Percentiles rank a stretch among this genome's conserved stretches.
phyloP scores from a whole-genome alignment of 92 coral and sea anemone species.

The Ricordea florida region DNA sequence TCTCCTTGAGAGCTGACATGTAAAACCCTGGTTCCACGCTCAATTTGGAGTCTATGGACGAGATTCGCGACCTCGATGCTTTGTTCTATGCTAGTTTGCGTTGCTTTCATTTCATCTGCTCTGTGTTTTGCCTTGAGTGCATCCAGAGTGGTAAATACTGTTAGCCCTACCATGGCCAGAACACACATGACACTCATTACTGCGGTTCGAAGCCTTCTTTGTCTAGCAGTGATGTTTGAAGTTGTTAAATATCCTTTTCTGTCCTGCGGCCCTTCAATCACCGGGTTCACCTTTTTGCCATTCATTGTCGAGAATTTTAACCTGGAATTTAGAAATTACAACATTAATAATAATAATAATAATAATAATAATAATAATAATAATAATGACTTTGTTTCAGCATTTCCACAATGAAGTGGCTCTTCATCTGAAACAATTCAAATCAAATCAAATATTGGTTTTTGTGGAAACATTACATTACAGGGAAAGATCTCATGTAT shows the following conservation, averaged over 20 bases:
- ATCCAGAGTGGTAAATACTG: neutral
- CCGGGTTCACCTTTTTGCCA: too few relatives aligned
- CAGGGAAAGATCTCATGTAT: too few relatives aligned
- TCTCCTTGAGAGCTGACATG: slow-evolving; percentile 51
- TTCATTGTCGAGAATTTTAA: too few relatives aligned
- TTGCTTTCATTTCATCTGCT: neutral
- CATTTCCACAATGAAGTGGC: too few relatives aligned
- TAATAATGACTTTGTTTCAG: too few relatives aligned
- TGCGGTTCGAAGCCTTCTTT: neutral
- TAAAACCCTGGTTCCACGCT: slow-evolving; percentile 68
- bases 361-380: too few relatives aligned
- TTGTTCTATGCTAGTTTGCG: slow-evolving; percentile 27
- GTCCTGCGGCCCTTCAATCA: too few relatives aligned
- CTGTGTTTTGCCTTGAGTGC: neutral
- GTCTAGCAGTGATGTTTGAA: neutral
- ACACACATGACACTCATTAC: slow-evolving; percentile 4
- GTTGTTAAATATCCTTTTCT: neutral
- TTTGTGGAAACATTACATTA: too few relatives aligned
- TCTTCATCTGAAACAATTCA: too few relatives aligned
- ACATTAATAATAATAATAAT: too few relatives aligned
- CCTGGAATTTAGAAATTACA: too few relatives aligned
- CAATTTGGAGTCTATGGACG: slow-evolving; percentile 73
- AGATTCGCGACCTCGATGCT: slow-evolving; percentile 59
- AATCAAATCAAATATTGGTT: too few relatives aligned
- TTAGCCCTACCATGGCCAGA: slow-evolving; percentile 8